Evolutionary conservation across 2,113 vertebrate species (phyloP).

Genomic region (Myrmophylax atrothorax): DNA sequence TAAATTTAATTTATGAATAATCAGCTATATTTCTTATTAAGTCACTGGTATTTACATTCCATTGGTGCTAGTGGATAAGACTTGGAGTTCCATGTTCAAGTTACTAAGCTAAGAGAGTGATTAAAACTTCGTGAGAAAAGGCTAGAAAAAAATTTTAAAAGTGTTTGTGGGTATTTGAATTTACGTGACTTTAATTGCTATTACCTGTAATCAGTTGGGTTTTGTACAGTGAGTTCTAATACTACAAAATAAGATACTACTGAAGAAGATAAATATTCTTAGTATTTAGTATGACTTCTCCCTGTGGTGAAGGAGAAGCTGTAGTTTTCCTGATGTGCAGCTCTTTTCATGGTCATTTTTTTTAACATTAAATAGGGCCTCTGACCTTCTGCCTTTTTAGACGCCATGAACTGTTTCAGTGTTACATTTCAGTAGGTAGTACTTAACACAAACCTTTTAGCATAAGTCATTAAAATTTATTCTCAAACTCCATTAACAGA

Average conservation of each 20-base stretch:
- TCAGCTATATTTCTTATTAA: not conserved
- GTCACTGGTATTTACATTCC: not conserved
- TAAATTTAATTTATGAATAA: not conserved
- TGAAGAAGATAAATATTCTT: not conserved
- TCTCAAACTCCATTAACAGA: not conserved
- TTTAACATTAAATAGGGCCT: not conserved
- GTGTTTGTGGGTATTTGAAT: not conserved
- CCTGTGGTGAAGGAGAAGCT: not conserved
- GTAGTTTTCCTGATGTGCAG: not conserved
- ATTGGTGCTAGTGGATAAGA: not conserved
- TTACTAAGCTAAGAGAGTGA: not conserved
- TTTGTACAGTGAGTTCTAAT: conserved; percentile 11
- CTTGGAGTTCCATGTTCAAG: not conserved
- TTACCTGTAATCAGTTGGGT: not conserved
- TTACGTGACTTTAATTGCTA: not conserved
- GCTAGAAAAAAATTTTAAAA: not conserved
- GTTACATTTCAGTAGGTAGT: not conserved
- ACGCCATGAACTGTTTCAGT: not conserved
- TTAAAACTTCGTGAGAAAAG: not conserved
- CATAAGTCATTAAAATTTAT: not conserved
- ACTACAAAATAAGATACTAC: not conserved
- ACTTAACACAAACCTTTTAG: not conserved
- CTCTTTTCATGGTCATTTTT: not conserved
- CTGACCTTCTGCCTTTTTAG: not conserved
- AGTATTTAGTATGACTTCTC: not conserved